A percentile compares a stretch with the other conserved stretches of the same genome.
phyloP scores from a whole-genome alignment of 2,113 vertebrate genomes.

The Notothenia coriiceps region DNA sequence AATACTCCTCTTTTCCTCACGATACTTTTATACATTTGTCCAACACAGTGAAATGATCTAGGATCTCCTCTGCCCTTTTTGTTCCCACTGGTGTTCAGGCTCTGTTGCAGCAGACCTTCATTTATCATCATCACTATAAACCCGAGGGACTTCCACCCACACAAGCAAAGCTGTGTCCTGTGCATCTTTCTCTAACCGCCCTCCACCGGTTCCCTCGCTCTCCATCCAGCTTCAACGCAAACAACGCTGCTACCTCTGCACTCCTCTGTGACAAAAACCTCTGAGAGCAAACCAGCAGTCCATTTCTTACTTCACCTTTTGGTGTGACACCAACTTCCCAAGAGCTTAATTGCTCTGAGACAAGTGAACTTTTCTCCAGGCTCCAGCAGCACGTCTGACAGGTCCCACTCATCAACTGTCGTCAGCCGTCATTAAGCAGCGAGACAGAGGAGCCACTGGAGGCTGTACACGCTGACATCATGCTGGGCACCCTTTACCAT shows the following conservation, averaged over 20 bases:
- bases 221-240: neutral
- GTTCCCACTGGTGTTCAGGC: neutral
- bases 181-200: neutral
- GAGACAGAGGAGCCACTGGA: constrained; percentile 8
- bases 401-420: constrained; percentile 40
- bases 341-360: constrained; percentile 47
- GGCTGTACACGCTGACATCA: neutral
- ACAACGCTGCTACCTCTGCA: constrained; percentile 6
- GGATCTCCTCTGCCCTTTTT: neutral
- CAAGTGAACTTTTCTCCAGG: constrained; percentile 49
- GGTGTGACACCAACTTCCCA: constrained; percentile 30
- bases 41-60: constrained; percentile 10
- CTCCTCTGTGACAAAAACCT: constrained; percentile 18
- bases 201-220: neutral
- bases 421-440: constrained; percentile 22
- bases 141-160: constrained; percentile 9
- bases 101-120: constrained; percentile 24
- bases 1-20: neutral
- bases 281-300: constrained; percentile 16
- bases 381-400: constrained; percentile 35
- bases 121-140: constrained; percentile 38
- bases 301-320: constrained; percentile 31
- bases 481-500: neutral
- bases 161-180: neutral
- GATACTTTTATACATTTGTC: constrained; percentile 2